Base-by-base conservation (phyloP, 2,797 vertebrate genomes). In the Alfaro cultratus region DNA sequence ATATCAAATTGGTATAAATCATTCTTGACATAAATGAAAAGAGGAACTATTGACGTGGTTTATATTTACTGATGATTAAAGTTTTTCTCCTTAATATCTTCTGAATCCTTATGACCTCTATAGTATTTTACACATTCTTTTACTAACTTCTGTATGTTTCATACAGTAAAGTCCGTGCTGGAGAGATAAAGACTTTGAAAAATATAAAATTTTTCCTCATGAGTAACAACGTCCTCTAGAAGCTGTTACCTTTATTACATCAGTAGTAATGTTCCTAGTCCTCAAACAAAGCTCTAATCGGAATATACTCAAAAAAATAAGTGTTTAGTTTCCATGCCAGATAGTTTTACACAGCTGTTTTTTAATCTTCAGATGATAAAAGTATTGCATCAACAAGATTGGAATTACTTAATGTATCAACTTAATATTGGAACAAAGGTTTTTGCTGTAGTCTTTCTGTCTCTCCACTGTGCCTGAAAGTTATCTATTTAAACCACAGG, bases 171-270 rank as follows among this genome's bases (percentile, higher is more conserved):
- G 13, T 26, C 83, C 81, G 71, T 41, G 76, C 79, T 81, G 75
- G 76, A 78, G 67, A 74, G 18, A 51, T 51, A 16, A 18, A 51
- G 73, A 83, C 80, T 41, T 41, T 67, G 71, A 83, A 73, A 83
- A n/a, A n/a, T n/a, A n/a, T n/a, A n/a, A n/a, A n/a, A n/a, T n/a
- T n/a, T n/a, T n/a, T n/a, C n/a, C n/a, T n/a, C n/a, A n/a, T n/a
- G n/a, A n/a, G n/a, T n/a, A n/a, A n/a, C n/a, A n/a, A n/a, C n/a
- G 46, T 47, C 46, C 15, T 47, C 46, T 15, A 47, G 46, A 47
- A 47, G 46, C 16, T 46, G 45, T 46, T 49, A 70, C 68, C 62
- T 73, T 87, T 88, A 92, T 89, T 85, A 83, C 85, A 78, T 86
- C 85, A 51, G 76, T 90, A 79, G 90, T 84, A 72, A 74, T 67